These are phyloP conservation scores for Hiodon tergisus DNA, from an alignment of 2,113 vertebrate species.

Conservation along the genomic window DNA sequence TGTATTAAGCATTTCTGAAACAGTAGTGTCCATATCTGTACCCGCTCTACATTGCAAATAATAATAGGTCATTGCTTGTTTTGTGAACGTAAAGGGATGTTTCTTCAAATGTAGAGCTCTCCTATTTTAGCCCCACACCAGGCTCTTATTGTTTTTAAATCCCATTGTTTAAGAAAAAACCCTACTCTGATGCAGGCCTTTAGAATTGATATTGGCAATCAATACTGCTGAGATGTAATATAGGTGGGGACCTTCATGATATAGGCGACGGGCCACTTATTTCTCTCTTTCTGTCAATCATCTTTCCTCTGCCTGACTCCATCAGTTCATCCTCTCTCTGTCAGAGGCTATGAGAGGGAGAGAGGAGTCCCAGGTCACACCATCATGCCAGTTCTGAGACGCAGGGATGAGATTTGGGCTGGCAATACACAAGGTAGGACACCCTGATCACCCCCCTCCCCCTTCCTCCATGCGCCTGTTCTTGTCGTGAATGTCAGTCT, in stretches of 20 bases:
- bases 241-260: neutral
- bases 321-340: slow-evolving; percentile 55
- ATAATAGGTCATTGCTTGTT: too few relatives aligned
- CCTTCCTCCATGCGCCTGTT: neutral
- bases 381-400: slow-evolving; percentile 75
- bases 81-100: too few relatives aligned
- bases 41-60: too few relatives aligned
- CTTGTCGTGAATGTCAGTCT: neutral
- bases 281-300: slow-evolving; percentile 21
- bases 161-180: too few relatives aligned
- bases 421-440: slow-evolving; percentile 73
- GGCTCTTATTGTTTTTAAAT: too few relatives aligned
- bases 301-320: slow-evolving; percentile 45
- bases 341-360: slow-evolving; percentile 74
- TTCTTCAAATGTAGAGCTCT: too few relatives aligned
- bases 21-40: too few relatives aligned
- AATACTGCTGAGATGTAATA: neutral
- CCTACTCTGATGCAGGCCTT: too few relatives aligned
- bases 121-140: too few relatives aligned
- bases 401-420: slow-evolving; percentile 65
- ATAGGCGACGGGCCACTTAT: neutral
- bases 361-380: slow-evolving; percentile 61
- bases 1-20: too few relatives aligned
- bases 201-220: neutral
- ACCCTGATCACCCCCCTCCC: neutral